Conservation (phyloP, 2,797 vertebrate species). For the Todus mexicanus region DNA sequence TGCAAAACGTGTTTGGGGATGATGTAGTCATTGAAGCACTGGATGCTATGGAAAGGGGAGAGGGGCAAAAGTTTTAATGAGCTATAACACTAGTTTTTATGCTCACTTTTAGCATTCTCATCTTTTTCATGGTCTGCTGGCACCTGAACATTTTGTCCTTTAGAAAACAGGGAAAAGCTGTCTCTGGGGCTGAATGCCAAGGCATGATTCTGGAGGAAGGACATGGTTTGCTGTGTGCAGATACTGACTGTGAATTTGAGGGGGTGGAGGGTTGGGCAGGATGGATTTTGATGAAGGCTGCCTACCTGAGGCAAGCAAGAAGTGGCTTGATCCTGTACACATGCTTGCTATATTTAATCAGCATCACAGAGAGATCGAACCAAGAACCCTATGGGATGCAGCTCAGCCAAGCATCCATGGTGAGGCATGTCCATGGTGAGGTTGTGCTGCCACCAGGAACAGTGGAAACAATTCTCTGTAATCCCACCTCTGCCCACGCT, state of each 20-base stretch:
- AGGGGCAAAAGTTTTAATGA: not conserved
- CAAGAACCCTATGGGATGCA: not conserved
- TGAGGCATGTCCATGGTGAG: not conserved
- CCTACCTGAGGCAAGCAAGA: not conserved
- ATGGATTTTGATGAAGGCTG: not conserved
- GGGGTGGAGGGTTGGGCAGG: rapidly evolving
- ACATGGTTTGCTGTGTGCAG: not conserved
- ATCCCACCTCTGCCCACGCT: not conserved
- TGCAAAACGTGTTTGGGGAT: not conserved
- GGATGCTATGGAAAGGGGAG: not conserved
- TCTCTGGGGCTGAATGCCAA: not conserved
- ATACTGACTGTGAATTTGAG: not conserved
- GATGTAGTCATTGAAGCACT: not conserved
- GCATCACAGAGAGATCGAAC: not conserved
- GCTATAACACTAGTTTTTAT: not conserved
- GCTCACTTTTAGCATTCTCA: not conserved
- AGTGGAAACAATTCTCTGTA: not conserved
- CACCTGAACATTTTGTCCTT: not conserved
- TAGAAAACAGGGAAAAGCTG: not conserved
- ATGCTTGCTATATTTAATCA: not conserved
- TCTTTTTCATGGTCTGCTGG: not conserved
- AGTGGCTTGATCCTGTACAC: not conserved
- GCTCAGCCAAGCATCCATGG: rapidly evolving
- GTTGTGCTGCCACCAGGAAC: not conserved
- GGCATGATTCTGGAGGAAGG: not conserved